Conservation (phyloP, 2,888 invertebrate genomes). For the Poecilobothrus nobilitatus region DNA sequence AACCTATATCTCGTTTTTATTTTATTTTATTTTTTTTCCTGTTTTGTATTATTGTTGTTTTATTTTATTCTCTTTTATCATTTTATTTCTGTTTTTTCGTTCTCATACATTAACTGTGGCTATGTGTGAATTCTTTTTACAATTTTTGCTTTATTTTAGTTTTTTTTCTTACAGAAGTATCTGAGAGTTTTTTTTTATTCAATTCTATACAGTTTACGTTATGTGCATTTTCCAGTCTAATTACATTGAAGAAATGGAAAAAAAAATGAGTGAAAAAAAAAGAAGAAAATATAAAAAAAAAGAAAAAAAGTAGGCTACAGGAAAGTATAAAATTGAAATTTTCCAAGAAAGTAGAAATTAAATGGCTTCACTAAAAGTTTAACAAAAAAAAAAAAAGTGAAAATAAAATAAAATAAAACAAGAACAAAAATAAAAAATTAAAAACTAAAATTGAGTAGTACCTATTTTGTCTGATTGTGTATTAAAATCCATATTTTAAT, state of each 20-base stretch:
- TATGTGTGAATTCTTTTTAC: neutral
- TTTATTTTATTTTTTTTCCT: neutral
- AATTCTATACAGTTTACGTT: neutral
- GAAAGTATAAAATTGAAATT: neutral
- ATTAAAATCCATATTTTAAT: too few relatives aligned
- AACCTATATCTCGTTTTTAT: neutral
- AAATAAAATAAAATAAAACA: too few relatives aligned
- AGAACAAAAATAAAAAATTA: too few relatives aligned
- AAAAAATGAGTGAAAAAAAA: neutral
- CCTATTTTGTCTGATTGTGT: too few relatives aligned
- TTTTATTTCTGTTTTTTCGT: neutral
- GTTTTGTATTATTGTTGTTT: neutral
- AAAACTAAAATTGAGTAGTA: too few relatives aligned
- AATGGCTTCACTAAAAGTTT: neutral
- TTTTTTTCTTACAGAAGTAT: neutral
- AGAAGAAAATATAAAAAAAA: neutral
- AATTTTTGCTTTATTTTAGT: neutral
- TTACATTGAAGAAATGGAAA: neutral
- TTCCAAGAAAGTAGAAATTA: neutral
- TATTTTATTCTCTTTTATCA: neutral
- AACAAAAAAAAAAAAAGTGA: neutral
- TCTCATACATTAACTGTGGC: neutral
- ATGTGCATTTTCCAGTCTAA: slow-evolving; percentile 3
- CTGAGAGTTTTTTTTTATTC: neutral
- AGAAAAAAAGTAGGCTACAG: neutral